Evolutionary conservation across 1,140 invertebrate species (phyloP), one percentile per base, ranked within the genome.

Genomic region (Ephestia elutella): DNA sequence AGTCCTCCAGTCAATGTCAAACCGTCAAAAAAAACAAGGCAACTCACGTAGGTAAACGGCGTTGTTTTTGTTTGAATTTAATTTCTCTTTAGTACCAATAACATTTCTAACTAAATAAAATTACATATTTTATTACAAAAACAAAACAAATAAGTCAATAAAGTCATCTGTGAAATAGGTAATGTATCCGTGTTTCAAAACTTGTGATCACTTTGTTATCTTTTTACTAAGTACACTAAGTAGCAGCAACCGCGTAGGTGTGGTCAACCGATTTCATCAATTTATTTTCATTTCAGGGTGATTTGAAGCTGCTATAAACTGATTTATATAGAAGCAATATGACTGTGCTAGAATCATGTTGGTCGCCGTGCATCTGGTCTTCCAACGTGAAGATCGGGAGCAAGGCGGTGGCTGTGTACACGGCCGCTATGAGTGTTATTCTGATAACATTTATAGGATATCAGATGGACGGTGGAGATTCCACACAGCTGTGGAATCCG

Each of bases 351-450:
- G 89, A 93, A 75, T 93, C 94, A 0, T 96, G 94, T 80, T 97
- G 95, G 95, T 95, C 95, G 2, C 95, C 95, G 49, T 95, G 93
- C 72, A 93, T 96, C 67, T 96, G 95, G 93, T 94, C 94, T 10
- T 93, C 94, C 63, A 92, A 92, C 78, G 89, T 96, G 0, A 94
- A 94, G 77, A 91, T 91, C 56, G 95, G 94, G 5, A 94, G 92
- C 70, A 92, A 91, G 78, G 92, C 92, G 0, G 93, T 96, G 65
- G 95, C 95, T 0, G 92, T 91, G 62, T 96, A 96, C 62, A 95
- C 95, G 18, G 89, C 91, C 17, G 93, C 94, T 2, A 86, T 94
- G 60, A 93, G 93, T 64, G 74, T 95, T 32, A 90, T 96, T 38
- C 63, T 94, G 0, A 96, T 96, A 62, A 95, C 94, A 1, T 90